Evolutionary conservation across 2,888 invertebrate genomes (phyloP).

Genomic region (Noctua fimbriata): DNA sequence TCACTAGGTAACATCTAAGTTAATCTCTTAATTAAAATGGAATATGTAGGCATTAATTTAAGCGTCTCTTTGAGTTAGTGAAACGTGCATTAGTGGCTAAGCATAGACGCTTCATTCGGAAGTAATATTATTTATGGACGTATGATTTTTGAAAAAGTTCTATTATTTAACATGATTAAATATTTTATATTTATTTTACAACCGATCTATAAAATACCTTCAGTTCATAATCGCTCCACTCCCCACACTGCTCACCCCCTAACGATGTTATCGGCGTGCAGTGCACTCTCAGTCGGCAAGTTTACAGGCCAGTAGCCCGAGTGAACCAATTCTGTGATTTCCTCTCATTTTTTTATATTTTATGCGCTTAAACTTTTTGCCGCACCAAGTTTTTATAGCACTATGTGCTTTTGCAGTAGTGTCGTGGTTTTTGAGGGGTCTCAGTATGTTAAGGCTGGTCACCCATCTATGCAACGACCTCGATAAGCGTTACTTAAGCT

Average conservation of each 20-base stretch:
- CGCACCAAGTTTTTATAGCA: not conserved
- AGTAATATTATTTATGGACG: not conserved
- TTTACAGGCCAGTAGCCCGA: conserved; percentile 30
- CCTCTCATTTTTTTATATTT: conserved; percentile 6
- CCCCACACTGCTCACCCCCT: not conserved
- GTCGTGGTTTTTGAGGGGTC: not conserved
- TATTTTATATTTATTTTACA: not conserved
- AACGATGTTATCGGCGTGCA: conserved; percentile 8
- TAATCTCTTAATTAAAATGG: not conserved
- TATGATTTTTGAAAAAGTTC: no score
- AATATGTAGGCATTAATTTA: not conserved
- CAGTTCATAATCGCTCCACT: not conserved
- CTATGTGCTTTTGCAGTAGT: not conserved
- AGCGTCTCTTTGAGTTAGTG: not conserved
- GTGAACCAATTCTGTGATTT: conserved; percentile 43
- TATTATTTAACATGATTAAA: no score
- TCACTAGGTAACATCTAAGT: not conserved
- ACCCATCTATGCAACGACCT: not conserved
- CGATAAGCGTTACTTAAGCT: not conserved
- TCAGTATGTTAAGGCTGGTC: not conserved
- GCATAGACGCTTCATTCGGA: not conserved
- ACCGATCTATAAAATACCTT: not conserved
- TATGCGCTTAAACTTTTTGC: conserved; percentile 10
- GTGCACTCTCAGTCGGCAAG: conserved; percentile 28
- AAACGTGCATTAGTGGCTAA: not conserved